These are phyloP conservation scores for Esox masquinongy DNA, from an alignment of 2,797 vertebrate genomes.

Conservation along the genomic window DNA sequence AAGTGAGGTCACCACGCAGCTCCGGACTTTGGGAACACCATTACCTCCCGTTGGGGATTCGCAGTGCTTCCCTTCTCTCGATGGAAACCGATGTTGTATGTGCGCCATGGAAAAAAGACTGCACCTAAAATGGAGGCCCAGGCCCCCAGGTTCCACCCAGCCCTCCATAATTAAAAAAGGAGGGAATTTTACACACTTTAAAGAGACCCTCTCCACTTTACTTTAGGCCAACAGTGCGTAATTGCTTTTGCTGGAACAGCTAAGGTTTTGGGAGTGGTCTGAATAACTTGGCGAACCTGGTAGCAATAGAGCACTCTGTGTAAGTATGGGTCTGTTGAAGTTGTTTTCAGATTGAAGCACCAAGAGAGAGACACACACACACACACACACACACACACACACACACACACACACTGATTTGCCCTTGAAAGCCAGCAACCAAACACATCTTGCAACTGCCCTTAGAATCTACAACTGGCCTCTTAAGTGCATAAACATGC, in stretches of 20 bases:
- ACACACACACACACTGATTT: slow-evolving; percentile 17
- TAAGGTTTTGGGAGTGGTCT: slow-evolving; percentile 70
- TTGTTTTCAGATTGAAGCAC: slow-evolving; percentile 46
- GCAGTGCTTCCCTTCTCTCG: slow-evolving; percentile 57
- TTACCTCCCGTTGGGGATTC: slow-evolving; percentile 56
- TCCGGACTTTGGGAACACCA: slow-evolving; percentile 62
- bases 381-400: slow-evolving; percentile 36
- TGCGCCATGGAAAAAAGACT: slow-evolving; percentile 62
- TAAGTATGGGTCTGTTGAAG: slow-evolving; percentile 60
- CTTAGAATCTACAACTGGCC: neutral
- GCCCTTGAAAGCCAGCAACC: neutral
- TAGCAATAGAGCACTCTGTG: slow-evolving; percentile 65
- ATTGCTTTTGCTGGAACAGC: slow-evolving; percentile 68
- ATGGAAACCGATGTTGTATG: slow-evolving; percentile 55
- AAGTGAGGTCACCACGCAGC: slow-evolving; percentile 67
- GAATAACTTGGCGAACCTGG: slow-evolving; percentile 63
- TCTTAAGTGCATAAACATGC: slow-evolving; percentile 16
- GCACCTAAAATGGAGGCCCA: slow-evolving; percentile 43
- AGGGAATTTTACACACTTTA: slow-evolving; percentile 70
- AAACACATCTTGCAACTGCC: neutral
- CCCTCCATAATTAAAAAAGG: slow-evolving; percentile 71
- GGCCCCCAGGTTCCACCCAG: slow-evolving; percentile 69
- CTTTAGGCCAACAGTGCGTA: slow-evolving; percentile 65
- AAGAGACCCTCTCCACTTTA: slow-evolving; percentile 66
- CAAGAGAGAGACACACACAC: slow-evolving; percentile 26